Evolutionary conservation across 2,113 vertebrate species (phyloP).

Genomic region (Malurus melanocephalus): DNA sequence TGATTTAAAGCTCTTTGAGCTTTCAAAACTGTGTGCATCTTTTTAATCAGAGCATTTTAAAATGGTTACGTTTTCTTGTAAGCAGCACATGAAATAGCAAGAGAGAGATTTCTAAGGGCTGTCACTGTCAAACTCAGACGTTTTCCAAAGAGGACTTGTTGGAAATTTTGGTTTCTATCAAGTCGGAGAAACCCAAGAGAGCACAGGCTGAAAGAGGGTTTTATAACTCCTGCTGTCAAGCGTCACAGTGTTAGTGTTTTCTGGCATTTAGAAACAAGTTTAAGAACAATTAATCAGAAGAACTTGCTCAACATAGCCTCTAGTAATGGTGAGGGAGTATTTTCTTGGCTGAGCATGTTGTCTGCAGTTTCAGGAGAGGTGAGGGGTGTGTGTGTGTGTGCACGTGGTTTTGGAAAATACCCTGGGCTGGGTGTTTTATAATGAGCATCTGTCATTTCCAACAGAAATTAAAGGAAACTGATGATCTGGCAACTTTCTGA

Average conservation of each 20-base stretch:
- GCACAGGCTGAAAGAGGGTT: not conserved
- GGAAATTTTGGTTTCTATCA: not conserved
- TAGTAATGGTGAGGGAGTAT: not conserved
- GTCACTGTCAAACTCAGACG: not conserved
- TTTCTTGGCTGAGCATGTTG: not conserved
- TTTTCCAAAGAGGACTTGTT: not conserved
- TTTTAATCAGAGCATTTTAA: constrained; percentile 7
- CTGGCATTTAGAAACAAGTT: constrained; percentile 44
- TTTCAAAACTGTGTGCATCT: not conserved
- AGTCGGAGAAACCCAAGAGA: not conserved
- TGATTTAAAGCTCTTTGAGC: constrained; percentile 43
- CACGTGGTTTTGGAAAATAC: not conserved
- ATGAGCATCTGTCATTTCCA: not conserved
- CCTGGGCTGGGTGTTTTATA: not conserved
- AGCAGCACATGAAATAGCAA: not conserved
- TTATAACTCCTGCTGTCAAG: not conserved
- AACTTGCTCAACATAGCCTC: constrained; percentile 33
- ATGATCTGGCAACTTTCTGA: not conserved
- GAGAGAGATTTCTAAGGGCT: not conserved
- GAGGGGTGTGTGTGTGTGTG: not conserved
- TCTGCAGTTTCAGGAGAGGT: not conserved
- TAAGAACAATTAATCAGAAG: constrained; percentile 22
- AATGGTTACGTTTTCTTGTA: constrained; percentile 25
- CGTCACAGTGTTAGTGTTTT: not conserved
- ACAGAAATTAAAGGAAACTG: not conserved